Conservation (phyloP, 2,888 invertebrate genomes). For the Argyresthia goedartella region DNA sequence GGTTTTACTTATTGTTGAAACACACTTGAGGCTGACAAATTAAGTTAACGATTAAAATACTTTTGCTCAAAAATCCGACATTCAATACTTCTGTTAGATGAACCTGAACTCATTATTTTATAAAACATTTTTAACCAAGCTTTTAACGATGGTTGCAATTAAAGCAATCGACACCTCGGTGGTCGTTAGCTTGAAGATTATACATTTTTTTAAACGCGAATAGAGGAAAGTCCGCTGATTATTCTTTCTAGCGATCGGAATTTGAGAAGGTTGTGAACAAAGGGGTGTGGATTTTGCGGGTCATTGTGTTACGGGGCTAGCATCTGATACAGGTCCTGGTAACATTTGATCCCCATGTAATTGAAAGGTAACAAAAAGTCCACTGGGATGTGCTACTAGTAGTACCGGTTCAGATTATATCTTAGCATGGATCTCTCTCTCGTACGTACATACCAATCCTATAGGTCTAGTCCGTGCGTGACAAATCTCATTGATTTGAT, state of each 20-base stretch:
- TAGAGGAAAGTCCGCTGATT: slow-evolving; percentile 38
- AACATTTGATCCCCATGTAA: not conserved
- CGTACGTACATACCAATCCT: too few species aligned
- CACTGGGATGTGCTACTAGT: not conserved
- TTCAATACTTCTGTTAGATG: slow-evolving; percentile 29
- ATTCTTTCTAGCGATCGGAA: slow-evolving; percentile 43
- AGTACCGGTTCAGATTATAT: not conserved
- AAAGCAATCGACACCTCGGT: slow-evolving; percentile 49
- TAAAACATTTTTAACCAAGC: slow-evolving; percentile 27
- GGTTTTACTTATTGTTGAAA: too few species aligned
- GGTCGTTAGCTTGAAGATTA: slow-evolving; percentile 55
- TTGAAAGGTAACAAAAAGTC: not conserved
- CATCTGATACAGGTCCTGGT: not conserved
- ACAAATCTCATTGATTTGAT: slow-evolving; percentile 57
- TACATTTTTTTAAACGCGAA: slow-evolving; percentile 31
- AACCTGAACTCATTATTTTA: slow-evolving; percentile 37
- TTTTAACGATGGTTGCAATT: slow-evolving; percentile 4
- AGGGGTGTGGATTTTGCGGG: slow-evolving; percentile 21
- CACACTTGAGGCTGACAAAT: too few species aligned
- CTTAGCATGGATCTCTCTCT: too few species aligned
- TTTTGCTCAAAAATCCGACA: slow-evolving; percentile 17
- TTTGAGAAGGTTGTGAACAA: slow-evolving; percentile 57
- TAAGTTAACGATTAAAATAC: too few species aligned
- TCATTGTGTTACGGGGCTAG: slow-evolving; percentile 5
- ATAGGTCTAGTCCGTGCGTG: slow-evolving; percentile 19